Conservation (phyloP, 23 tunicate species). For the Ciona savignyi region DNA sequence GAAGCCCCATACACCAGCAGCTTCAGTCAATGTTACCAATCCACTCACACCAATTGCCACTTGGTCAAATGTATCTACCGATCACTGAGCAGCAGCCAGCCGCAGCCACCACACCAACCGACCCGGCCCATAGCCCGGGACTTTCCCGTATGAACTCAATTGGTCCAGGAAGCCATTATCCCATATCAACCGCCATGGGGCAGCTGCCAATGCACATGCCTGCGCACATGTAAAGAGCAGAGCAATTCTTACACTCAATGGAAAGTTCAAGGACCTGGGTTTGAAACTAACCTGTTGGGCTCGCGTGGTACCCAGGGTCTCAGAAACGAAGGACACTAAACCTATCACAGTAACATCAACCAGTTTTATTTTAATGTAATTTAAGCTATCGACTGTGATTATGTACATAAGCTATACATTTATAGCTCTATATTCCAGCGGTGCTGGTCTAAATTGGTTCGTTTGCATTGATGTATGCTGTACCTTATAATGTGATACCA, state of each 20-base stretch:
- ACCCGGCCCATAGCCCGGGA: conserved; percentile 37
- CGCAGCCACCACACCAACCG: conserved; percentile 11
- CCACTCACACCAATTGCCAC: conserved; percentile 23
- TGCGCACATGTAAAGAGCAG: conserved; percentile 18
- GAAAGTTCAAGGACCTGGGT: too few relatives aligned
- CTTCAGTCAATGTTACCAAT: conserved; percentile 31
- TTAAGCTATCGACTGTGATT: neutral
- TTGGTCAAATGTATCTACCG: conserved; percentile 20
- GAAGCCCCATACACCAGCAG: conserved; percentile 46
- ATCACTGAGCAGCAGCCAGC: conserved; percentile 18
- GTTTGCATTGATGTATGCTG: neutral
- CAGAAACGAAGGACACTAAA: too few relatives aligned
- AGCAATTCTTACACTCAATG: too few relatives aligned
- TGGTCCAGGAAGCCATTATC: conserved; percentile 24
- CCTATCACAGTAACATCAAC: too few relatives aligned
- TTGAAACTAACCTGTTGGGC: too few relatives aligned
- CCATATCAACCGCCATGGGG: conserved; percentile 17
- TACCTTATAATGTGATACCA: too few relatives aligned
- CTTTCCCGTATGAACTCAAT: conserved; percentile 21
- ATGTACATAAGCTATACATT: neutral
- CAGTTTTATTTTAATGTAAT: too few relatives aligned
- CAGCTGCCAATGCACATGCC: conserved; percentile 50
- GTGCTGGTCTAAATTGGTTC: neutral
- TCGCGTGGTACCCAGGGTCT: too few relatives aligned
- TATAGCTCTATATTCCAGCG: neutral